phyloP scores from a whole-genome alignment of 2,113 vertebrate species.

The Manacus vitellinus region DNA sequence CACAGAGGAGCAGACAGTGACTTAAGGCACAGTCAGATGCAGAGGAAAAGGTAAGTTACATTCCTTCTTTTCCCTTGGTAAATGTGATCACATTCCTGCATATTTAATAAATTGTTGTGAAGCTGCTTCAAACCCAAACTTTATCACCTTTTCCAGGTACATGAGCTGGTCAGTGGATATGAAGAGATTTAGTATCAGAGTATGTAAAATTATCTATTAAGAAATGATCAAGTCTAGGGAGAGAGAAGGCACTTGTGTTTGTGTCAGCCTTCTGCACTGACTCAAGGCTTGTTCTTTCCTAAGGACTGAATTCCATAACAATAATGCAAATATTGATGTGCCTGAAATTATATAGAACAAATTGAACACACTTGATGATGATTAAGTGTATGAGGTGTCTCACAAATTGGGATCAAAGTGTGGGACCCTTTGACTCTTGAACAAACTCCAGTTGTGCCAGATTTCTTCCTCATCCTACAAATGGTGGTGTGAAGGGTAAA shows the following conservation, averaged over 20 bases:
- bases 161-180: background rate
- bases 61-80: background rate
- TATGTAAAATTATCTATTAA: background rate
- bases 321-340: background rate
- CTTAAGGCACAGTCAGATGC: background rate
- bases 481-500: background rate
- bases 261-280: background rate
- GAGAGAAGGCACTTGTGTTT: background rate
- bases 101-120: background rate
- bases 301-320: background rate
- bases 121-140: background rate
- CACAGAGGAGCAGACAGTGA: background rate
- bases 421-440: background rate
- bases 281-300: background rate
- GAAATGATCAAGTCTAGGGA: background rate
- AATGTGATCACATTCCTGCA: background rate
- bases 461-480: background rate
- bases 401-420: background rate
- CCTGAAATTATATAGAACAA: background rate
- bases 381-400: background rate
- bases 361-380: background rate
- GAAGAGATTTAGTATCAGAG: background rate
- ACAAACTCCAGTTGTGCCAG: background rate
- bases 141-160: background rate
- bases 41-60: background rate